A percentile compares a stretch with the other conserved stretches of the same genome.
phyloP scores from a whole-genome alignment of 92 coral and sea anemone species.

The Umimayanthus chanpuru region DNA sequence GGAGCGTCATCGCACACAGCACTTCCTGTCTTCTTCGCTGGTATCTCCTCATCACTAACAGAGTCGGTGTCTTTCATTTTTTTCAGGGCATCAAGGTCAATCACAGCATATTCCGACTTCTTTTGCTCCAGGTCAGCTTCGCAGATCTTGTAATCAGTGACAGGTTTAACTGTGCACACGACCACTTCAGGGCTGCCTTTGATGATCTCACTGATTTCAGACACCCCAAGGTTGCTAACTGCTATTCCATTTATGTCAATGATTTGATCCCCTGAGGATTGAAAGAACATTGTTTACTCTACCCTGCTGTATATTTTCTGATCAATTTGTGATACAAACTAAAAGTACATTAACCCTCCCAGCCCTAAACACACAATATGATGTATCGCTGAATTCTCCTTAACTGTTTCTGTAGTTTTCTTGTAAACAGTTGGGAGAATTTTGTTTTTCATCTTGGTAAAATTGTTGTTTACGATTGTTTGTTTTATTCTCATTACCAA shows the following conservation, averaged over 20 bases:
- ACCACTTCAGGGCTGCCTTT: slow-evolving; percentile 81
- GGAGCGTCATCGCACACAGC: background rate
- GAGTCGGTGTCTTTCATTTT: slow-evolving; percentile 46
- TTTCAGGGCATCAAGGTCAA: slow-evolving; percentile 80
- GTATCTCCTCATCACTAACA: slow-evolving; percentile 44
- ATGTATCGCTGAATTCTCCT: no score
- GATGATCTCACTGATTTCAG: slow-evolving; percentile 89
- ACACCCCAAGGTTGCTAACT: slow-evolving; percentile 75
- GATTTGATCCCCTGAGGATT: slow-evolving; percentile 81
- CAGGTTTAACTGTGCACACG: slow-evolving; percentile 90
- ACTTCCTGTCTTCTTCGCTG: background rate
- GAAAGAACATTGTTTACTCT: no score
- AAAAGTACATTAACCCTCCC: no score
- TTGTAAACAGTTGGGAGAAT: no score
- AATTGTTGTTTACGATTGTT: no score
- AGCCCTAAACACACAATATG: no score
- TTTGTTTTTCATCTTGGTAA: no score
- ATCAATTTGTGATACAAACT: no score
- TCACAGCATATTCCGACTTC: slow-evolving; percentile 84
- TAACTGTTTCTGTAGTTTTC: no score
- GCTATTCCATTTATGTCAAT: slow-evolving; percentile 92
- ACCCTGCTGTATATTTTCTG: no score
- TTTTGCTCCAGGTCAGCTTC: slow-evolving; percentile 63
- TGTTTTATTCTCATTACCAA: no score
- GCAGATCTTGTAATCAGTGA: slow-evolving; percentile 78